Evolutionary conservation across 2,113 vertebrate genomes (phyloP).

Genomic region (Gila orcuttii): DNA sequence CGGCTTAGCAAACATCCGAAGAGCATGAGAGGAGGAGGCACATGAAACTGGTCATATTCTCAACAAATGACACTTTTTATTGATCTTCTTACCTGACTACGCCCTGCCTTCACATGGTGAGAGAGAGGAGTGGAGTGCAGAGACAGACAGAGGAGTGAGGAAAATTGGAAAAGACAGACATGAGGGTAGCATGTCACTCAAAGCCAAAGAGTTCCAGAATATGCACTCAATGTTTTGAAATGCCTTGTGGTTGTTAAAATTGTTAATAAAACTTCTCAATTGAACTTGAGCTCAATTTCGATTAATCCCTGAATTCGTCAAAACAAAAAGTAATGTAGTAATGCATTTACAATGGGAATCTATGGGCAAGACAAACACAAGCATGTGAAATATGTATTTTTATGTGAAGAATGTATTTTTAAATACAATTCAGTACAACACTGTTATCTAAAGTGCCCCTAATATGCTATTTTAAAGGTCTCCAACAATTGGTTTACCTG

Average conservation of each 20-base stretch:
- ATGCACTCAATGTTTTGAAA: not conserved
- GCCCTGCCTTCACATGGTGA: slow-evolving; percentile 90
- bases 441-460: not conserved
- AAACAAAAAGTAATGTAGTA: not conserved
- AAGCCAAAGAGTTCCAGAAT: not conserved
- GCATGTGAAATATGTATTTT: not conserved
- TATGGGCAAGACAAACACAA: not conserved
- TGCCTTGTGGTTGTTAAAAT: not conserved
- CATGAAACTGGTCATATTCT: slow-evolving; percentile 5
- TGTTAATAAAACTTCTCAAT: not conserved
- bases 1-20: slow-evolving; percentile 20
- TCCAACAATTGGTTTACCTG: too few relatives aligned
- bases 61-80: slow-evolving; percentile 28
- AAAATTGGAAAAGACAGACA: slow-evolving; percentile 69
- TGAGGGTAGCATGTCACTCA: slow-evolving; percentile 44
- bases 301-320: not conserved
- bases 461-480: too few relatives aligned
- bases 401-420: not conserved
- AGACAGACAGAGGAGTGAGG: slow-evolving; percentile 74
- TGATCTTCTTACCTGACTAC: slow-evolving; percentile 90
- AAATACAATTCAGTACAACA: not conserved
- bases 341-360: not conserved
- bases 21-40: not conserved
- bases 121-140: slow-evolving; percentile 79
- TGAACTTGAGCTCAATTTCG: not conserved